A percentile compares a stretch with the other conserved stretches of the same genome.
phyloP scores from a whole-genome alignment of 2,113 vertebrate genomes.

The Corydoras maculifer region DNA sequence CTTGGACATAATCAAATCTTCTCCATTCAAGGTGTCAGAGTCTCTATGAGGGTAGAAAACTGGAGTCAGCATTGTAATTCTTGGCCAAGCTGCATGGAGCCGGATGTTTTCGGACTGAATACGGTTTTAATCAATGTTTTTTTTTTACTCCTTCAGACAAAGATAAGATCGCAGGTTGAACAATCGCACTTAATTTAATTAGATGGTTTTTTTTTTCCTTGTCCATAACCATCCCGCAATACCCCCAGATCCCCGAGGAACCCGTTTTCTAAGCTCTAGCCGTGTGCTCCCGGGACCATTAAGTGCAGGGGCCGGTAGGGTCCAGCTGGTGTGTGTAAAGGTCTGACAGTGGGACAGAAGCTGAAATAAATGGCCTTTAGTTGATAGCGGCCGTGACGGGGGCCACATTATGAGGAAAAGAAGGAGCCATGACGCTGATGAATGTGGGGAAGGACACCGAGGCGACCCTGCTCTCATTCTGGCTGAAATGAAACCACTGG shows the following conservation, averaged over 20 bases:
- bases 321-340: conserved; percentile 65
- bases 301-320: conserved; percentile 55
- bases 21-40: not conserved
- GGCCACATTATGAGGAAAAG: conserved; percentile 66
- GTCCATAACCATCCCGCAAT: conserved; percentile 23
- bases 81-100: too few species aligned
- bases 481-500: conserved; percentile 70
- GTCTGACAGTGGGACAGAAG: conserved; percentile 47
- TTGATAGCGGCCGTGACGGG: conserved; percentile 67
- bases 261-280: conserved; percentile 23
- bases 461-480: conserved; percentile 65
- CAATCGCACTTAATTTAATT: conserved; percentile 18
- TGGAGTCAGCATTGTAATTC: too few species aligned
- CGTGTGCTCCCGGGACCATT: conserved; percentile 60
- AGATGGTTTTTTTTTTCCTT: conserved; percentile 18
- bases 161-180: not conserved
- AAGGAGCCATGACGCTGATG: conserved; percentile 72
- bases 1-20: not conserved
- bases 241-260: conserved; percentile 13
- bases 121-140: not conserved
- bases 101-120: not conserved
- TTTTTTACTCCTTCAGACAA: too few species aligned
- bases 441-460: conserved; percentile 66
- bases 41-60: too few species aligned
- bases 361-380: conserved; percentile 69